Base-by-base conservation (phyloP, 2,888 invertebrate genomes). In the Dicyrtomina minuta region DNA sequence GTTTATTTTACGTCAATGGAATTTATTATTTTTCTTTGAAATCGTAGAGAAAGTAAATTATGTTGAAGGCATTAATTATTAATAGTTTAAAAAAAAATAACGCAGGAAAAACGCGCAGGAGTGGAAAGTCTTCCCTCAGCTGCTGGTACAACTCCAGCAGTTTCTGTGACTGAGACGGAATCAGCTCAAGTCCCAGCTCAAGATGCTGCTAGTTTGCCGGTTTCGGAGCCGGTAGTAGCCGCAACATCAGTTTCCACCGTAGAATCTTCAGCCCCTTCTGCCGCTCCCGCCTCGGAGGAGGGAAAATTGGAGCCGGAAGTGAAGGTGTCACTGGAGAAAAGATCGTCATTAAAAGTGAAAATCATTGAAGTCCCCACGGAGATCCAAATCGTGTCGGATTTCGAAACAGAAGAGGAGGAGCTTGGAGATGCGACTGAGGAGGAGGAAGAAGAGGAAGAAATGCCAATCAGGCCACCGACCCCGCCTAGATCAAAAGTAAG, bases 381-480 rank as follows among this genome's bases (percentile, higher is more conserved):
- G 72, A 71, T 76, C 68, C 79, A 80, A 73, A 73, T 74, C 17
- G 75, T 79, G 51, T 73, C 78, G 61, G 72, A 68, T 15, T 70
- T 71, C 33, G 73, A 77, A 41, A 78, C 79, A 17, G 75, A 77
- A 68, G 82, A 82, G 66, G 82, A 83, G 49, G 79, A 78, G 17
- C 78, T 8, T 55, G 73, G 78, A 62, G 72, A 69, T 13, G 70
- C 71, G 39, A n/a, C n/a, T n/a, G 73, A 77, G 43, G 79, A 79
- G 20, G 76, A 77, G 68, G 82, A 82, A 65, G 82, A 83, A 56
- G 79, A 79, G 20, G 79, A 79, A 43, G 81, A 81, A 49, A 81
- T 83, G 82, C 67, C 76, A 79, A 78, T 77, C 71, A 59, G 79
- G 74, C 80, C 80, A 49, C 79, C 79, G 22, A 80, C 80, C 79